Conservation (phyloP, 2,888 invertebrate species). For the Sipha maydis region DNA sequence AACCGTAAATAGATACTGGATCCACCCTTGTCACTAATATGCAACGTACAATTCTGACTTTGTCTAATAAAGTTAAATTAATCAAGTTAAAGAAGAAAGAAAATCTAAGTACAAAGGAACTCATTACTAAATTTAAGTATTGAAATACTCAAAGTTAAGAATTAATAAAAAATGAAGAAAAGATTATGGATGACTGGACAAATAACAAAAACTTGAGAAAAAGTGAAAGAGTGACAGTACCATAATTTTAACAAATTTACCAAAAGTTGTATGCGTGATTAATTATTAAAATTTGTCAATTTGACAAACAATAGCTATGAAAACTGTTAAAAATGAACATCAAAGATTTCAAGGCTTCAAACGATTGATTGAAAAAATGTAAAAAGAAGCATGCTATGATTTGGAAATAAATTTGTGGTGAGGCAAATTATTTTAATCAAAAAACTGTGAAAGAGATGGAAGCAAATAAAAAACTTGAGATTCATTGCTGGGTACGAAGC, state of each 20-base stretch:
- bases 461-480: neutral
- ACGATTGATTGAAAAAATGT: slow-evolving; percentile 53
- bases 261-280: neutral
- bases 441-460: neutral
- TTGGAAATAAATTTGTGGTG: slow-evolving; percentile 47
- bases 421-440: slow-evolving; percentile 21
- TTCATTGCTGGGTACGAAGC: neutral
- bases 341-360: slow-evolving; percentile 58
- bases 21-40: neutral
- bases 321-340: neutral
- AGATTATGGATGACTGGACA: neutral
- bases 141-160: neutral
- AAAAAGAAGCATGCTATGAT: slow-evolving; percentile 44
- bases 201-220: neutral
- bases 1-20: too few relatives aligned
- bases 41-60: slow-evolving; percentile 3
- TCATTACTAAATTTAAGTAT: neutral
- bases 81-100: neutral
- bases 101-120: neutral
- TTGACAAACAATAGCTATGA: too few relatives aligned
- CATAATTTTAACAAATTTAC: neutral
- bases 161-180: neutral
- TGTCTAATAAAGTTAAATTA: neutral
- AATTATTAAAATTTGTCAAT: too few relatives aligned
- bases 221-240: neutral